Evolutionary conservation across 2,888 invertebrate genomes (phyloP), one percentile per base, ranked within the genome.

Genomic region (Caenorhabditis afra): DNA sequence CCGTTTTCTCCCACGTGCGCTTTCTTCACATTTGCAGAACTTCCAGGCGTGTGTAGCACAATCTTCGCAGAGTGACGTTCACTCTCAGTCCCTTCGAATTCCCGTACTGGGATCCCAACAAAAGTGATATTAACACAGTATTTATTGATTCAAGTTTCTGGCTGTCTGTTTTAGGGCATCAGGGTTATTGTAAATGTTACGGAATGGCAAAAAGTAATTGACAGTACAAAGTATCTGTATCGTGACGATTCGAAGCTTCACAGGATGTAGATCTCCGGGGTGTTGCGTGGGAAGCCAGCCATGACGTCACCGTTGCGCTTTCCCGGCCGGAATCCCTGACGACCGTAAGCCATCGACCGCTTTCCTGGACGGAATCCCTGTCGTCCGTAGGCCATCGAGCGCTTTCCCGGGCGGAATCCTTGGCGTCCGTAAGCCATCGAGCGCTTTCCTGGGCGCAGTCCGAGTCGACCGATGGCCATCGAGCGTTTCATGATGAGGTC

Each of bases 391-490:
- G 88, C 87, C 82, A 88, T 82, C 11, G 87, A 84, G 23, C 88
- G 73, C 71, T 88, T 88, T 73, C 88, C 88, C n/a, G 88, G 88
- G 14, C 88, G 81, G 82, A 88, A 87, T 41, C 87, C 86, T 59
- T 79, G 73, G 44, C 88, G 52, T 23, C 88, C 88, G 41, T 88
- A 81, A 14, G 88, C 87, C 81, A 87, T 82, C n/a, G 87, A 84
- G 14, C 88, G 79, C 71, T 88, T 88, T 61, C 86, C 87, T 23
- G 88, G 88, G 41, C 88, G 81, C 65, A 88, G 86, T 18, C 87
- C 86, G 29, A 81, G 58, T 61, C 88, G 50, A 18, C 88, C 88
- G 29, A 88, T 81, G 39, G 88, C 87, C 82, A 88, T 83, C 8
- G 87, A 84, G 8, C 88, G 79, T 49, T 82, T 81, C 65, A 81